A percentile compares a stretch with the other conserved stretches of the same genome.
Conservation (phyloP, 2,113 vertebrate genomes). For the Perca flavescens region DNA sequence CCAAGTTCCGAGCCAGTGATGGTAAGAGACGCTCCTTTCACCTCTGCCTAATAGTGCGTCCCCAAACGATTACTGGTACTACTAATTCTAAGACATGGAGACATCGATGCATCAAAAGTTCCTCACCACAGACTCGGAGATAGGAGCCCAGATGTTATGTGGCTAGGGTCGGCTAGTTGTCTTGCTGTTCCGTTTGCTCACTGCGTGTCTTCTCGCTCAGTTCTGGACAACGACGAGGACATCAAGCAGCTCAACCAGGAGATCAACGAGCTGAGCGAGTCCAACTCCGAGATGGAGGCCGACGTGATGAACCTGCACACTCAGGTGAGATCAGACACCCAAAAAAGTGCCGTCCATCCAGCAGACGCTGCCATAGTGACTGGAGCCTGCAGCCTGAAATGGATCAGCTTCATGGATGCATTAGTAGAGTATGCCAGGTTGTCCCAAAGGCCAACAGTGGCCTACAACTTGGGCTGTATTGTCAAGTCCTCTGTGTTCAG, state of each 20-base stretch:
- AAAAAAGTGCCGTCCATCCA: not conserved
- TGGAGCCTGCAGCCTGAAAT: not conserved
- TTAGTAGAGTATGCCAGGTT: not conserved
- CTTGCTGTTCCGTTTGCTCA: slow-evolving; percentile 11
- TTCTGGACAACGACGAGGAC: slow-evolving; percentile 97
- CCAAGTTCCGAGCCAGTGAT: slow-evolving; percentile 97
- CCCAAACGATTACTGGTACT: not conserved
- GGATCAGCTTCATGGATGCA: not conserved
- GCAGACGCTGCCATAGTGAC: not conserved
- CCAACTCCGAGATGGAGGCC: slow-evolving; percentile 96
- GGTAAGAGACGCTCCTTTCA: slow-evolving; percentile 83
- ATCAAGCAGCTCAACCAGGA: slow-evolving; percentile 99
- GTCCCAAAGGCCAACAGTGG: not conserved
- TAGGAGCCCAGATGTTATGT: not conserved
- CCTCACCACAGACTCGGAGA: not conserved
- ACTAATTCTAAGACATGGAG: not conserved
- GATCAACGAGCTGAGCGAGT: slow-evolving; percentile 95
- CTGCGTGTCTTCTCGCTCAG: slow-evolving; percentile 71
- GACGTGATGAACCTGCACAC: slow-evolving; percentile 98
- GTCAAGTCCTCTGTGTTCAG: not conserved
- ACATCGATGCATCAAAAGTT: not conserved
- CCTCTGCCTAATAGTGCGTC: not conserved
- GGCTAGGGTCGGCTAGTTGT: not conserved
- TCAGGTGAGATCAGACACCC: slow-evolving; percentile 86
- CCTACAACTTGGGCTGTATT: not conserved